Evolutionary conservation across 1,140 invertebrate genomes (phyloP), one percentile per base, ranked within the genome.

Genomic region (Schlechtendalia chinensis): DNA sequence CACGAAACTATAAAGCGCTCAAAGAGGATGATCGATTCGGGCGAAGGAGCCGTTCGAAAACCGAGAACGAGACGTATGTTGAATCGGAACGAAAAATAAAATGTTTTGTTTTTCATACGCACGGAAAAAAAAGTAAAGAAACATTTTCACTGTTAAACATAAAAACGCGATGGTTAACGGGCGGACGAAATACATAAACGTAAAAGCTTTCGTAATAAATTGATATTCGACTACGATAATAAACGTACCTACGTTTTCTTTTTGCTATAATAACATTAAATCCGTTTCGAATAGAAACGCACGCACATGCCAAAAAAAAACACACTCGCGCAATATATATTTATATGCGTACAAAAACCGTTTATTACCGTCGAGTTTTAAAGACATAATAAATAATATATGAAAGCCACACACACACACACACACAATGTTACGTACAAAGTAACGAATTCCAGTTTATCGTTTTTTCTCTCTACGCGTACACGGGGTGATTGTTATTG

Each of bases 181-280:
- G 47, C 8, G 47, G 14, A 53, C 1, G 14, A 54, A 72, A 32
- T 17, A 16, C 16, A 50, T 69, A 47, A 59, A 47, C 47, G 39
- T 27, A 69, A 69, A 65, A 69, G 22, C 67, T 69, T 50, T 50
- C 16, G 67, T 69, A 69, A 69, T 69, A 69, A 47, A 69, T 69
- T 69, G 14, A 50, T 50, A 69, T 69, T 24, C 22, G 22, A 47
- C 16, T 69, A 69, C 22, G 45, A 27, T 69, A 50, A 50, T 24
- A 50, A 69, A 50, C 22, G 16, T 47, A 47, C 10, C n/a, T n/a
- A n/a, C n/a, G n/a, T n/a, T n/a, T n/a, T n/a, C n/a, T n/a, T n/a
- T n/a, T n/a, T n/a, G n/a, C n/a, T 47, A 12, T 50, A 12, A 50
- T 50, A 50, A 12, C 27, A 27, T 69, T 24, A 47, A 67, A 69